Evolutionary conservation across 2,888 invertebrate species (phyloP), one percentile per base, ranked within the genome.

Genomic region (Ormyrus nitidulus): DNA sequence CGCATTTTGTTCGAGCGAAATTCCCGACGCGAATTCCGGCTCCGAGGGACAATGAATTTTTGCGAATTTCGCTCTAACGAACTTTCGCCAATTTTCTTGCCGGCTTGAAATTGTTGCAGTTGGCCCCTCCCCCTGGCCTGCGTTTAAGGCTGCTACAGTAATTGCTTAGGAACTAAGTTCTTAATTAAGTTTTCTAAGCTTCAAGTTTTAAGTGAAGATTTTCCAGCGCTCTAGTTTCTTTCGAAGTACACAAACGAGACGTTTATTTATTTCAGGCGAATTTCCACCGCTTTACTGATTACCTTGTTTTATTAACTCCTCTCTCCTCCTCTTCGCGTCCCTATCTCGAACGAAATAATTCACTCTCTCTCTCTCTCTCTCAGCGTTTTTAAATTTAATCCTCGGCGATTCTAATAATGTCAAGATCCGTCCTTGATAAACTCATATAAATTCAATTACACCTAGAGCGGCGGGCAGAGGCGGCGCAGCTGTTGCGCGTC

Each of bases 401-500:
- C 34, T 34, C 34, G 4, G 34, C 34, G 34, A 34, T 34, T 34
- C 34, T 34, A 34, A 34, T 34, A 34, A 34, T 34, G 34, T 34
- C 34, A 34, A 34, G 34, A 34, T 34, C 34, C 34, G 34, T 34
- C 34, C 34, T 34, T 34, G 34, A 34, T 34, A 34, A 34, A 34
- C 34, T 34, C 34, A 44, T 59, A 71, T 77, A 71, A 77, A 86
- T 86, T 86, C 83, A 84, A 85, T 86, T 86, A 86, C 68, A 82
- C 71, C 62, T 69, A 73, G 51, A 71, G 74, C 79, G 82, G 10
- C 8, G 82, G 82, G 82, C 34, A 85, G 84, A 82, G 65, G 77
- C 64, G n/a, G 69, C 68, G 64, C 66, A 78, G 80, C 82, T 84
- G 83, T 83, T 82, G 59, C 75, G 34, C 34, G 34, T 34, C 81